Conservation (phyloP, 2,888 invertebrate genomes). For the Pseudanteris insignis region DNA sequence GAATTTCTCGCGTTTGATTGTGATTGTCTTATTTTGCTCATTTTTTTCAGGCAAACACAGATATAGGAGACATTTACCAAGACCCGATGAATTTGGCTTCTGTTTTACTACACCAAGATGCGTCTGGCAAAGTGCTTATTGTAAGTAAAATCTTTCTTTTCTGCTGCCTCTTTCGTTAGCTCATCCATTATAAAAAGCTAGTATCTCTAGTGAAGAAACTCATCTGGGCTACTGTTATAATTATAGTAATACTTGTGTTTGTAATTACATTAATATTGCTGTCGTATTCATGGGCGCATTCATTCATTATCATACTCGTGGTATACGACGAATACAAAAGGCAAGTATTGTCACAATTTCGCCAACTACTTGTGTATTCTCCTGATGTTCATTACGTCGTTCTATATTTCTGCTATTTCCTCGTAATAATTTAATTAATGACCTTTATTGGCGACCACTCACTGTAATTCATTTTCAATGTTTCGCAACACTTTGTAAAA, state of each 20-base stretch:
- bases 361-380: too few species aligned
- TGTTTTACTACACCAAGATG: slow-evolving; percentile 82
- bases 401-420: too few species aligned
- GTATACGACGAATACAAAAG: slow-evolving; percentile 34
- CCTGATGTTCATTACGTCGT: too few species aligned
- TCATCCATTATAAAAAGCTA: slow-evolving; percentile 50
- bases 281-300: too few species aligned
- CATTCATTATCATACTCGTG: slow-evolving; percentile 46
- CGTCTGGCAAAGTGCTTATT: slow-evolving; percentile 83
- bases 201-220: slow-evolving; percentile 53
- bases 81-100: slow-evolving; percentile 89
- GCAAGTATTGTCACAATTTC: slow-evolving; percentile 26
- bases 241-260: slow-evolving; percentile 47
- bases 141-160: slow-evolving; percentile 71
- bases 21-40: too few species aligned
- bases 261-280: slow-evolving; percentile 35
- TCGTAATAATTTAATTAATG: too few species aligned
- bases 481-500: too few species aligned
- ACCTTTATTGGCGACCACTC: too few species aligned
- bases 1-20: too few species aligned
- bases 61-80: slow-evolving; percentile 87
- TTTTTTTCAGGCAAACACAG: slow-evolving; percentile 67
- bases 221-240: slow-evolving; percentile 49
- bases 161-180: slow-evolving; percentile 55
- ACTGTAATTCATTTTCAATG: too few species aligned